Evolutionary conservation across 2,113 vertebrate species (phyloP), one percentile per base, ranked within the genome.

Genomic region (Daubentonia madagascariensis): DNA sequence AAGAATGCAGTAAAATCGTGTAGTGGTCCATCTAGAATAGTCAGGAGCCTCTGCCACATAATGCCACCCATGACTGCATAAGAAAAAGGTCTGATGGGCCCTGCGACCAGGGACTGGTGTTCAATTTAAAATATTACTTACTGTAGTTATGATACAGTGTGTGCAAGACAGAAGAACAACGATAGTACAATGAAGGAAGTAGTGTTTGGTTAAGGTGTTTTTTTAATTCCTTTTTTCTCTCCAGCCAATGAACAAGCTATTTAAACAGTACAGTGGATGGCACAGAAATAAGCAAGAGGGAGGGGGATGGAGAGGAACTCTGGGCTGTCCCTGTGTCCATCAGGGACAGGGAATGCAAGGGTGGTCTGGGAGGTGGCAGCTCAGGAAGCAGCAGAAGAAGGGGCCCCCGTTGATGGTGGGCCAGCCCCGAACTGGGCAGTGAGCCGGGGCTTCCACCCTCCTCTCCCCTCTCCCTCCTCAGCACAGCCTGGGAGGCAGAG

Each of bases 141-240:
- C 13, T 73, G 5, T 61, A 40, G 5, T 59, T 61, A 3, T 1
- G 4, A 18, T 1, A 40, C 4, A 17, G 8, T 16, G 1, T n/a
- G 22, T 20, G 25, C 3, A 23, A 85, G 30, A 8, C 30, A 23
- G 13, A 35, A 65, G 68, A 50, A n/a, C 13, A 1, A 4, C 0
- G 16, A 3, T 2, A 3, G 32, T 16, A 30, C 1, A 61, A 8
- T 28, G 65, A 75, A n/a, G 32, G 25, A n/a, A 45, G n/a, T 2
- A 5, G 30, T n/a, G 54, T n/a, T 43, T 48, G 30, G 35, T 6
- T 1, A 9, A 20, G 25, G 12, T n/a, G 52, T 65, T 63, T 18
- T 17, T 68, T 40, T 52, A 2, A 35, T 52, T 14, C 13, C 13
- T 23, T 35, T 30, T 30, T 43, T 72, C 32, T 85, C 28, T 68